Evolutionary conservation across 2,888 invertebrate genomes (phyloP), one percentile per base, ranked within the genome.

Genomic region (Capitulum mitella): DNA sequence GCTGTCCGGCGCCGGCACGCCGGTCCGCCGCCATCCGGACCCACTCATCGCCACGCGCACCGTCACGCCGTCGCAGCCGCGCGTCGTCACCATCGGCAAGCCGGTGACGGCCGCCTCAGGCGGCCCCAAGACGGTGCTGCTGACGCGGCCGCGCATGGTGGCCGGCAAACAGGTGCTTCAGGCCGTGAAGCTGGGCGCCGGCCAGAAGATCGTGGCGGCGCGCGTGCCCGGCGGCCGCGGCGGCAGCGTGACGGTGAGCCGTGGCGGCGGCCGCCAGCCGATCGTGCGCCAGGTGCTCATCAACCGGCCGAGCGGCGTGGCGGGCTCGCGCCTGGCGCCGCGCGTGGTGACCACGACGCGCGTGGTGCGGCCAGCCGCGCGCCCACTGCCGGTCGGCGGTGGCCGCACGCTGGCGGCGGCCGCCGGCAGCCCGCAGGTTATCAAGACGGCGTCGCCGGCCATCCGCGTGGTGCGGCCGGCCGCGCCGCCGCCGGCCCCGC

Each of bases 11-110:
- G 46, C 19, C 29, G 29, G 40, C 46, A 34, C n/a, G n/a, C 26
- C 26, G 40, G 29, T 29, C n/a, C 19, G 22, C 46, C 76, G 76
- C 19, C n/a, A n/a, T 43, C 6, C 46, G 16, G 70, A 70, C 70
- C 70, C 70, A 34, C 70, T 70, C 70, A 70, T 70, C 22, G 37
- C 70, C 8, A 70, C 70, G 19, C 70, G 70, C 26, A 26, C 37
- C 6, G 34, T 70, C n/a, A n/a, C 58, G n/a, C 70, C 34, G 26
- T 40, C 58, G 58, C 76, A 76, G 76, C 76, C 76, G 43, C 76
- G 76, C 46, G 76, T 76, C n/a, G 76, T 76, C 76, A 76, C 76
- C 76, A 76, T 76, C 46, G 76, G 76, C 46, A 76, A 76, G 76
- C 32, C 76, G 19, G 43, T 43, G 46, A 48, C 19, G 16, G 3